Base-by-base conservation (phyloP, 1,140 invertebrate genomes). In the Drosophila setifemur region DNA sequence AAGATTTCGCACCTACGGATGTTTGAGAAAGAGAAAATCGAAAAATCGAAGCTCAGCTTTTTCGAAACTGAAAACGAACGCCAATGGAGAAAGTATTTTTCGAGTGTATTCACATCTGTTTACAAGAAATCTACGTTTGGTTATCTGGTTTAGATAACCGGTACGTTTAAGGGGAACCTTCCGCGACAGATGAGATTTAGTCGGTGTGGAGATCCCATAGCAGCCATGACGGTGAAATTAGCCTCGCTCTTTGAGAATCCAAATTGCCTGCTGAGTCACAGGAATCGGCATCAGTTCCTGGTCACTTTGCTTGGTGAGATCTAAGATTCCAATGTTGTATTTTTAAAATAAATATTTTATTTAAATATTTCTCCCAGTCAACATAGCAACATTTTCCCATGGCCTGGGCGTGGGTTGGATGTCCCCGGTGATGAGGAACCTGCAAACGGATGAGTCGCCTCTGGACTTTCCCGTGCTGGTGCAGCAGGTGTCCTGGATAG, bases 391-490 rank as follows among this genome's bases (percentile, higher is more conserved):
- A 1, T 90, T 91, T 29, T 76, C 78, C 0, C 90, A 91, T 75
- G 91, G 91, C 21, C 73, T 90, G 12, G 90, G 90, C 35, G 63
- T 90, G 5, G 91, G 90, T 4, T 91, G 91, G 91, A 68, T 91
- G 45, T 90, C 90, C 0, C 91, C 91, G 1, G 90, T 88, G 42
- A 85, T 89, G 14, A 70, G 83, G 12, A 58, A 90, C 0, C 57
- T 91, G 3, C 90, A 90, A 53, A 89, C 90, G 0, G 45, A 66
- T 0, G 35, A 78, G 1, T 82, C 89, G 0, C 91, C 91, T 0
- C 45, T 91, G 1, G 16, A 19, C 5, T 86, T 76, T 21, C 45
- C 52, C 6, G 50, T 90, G 1, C 47, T 60, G 6, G 61, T 70
- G 5, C 42, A 63, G 8, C 60, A 91, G 58, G 42, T 78, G 0